A percentile compares a stretch with the other conserved stretches of the same genome.
Evolutionary conservation across 2,797 vertebrate genomes (phyloP).

Genomic region (Synanceia verrucosa): DNA sequence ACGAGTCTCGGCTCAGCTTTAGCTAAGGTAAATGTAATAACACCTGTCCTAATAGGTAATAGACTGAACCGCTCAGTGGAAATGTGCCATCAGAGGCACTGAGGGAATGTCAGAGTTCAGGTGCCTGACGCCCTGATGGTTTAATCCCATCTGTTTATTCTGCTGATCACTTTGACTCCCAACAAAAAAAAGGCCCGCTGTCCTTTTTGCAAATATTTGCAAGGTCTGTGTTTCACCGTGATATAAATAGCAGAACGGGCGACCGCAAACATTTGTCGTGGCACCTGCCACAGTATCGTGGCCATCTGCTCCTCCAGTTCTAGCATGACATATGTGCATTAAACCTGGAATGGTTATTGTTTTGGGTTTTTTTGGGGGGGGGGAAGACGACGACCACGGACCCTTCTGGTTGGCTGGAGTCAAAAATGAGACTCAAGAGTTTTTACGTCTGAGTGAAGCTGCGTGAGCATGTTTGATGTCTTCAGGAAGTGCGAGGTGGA

Average conservation of each 20-base stretch:
- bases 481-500: slow-evolving; percentile 14
- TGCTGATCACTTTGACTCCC: slow-evolving; percentile 74
- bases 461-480: slow-evolving; percentile 63
- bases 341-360: slow-evolving; percentile 80
- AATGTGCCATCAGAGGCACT: slow-evolving; percentile 15
- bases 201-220: slow-evolving; percentile 84
- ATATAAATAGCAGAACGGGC: slow-evolving; percentile 84
- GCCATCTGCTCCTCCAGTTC: slow-evolving; percentile 84
- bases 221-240: slow-evolving; percentile 76
- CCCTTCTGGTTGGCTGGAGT: slow-evolving; percentile 65
- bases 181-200: slow-evolving; percentile 72
- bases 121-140: slow-evolving; percentile 47
- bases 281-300: slow-evolving; percentile 81
- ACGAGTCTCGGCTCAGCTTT: no score
- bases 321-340: slow-evolving; percentile 82
- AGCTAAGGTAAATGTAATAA: no score
- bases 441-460: slow-evolving; percentile 72
- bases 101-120: slow-evolving; percentile 45
- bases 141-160: slow-evolving; percentile 75
- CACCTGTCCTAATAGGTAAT: not conserved
- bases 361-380: slow-evolving; percentile 10
- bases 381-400: slow-evolving; percentile 49
- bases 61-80: not conserved
- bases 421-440: slow-evolving; percentile 64
- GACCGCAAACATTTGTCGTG: slow-evolving; percentile 84